Base-by-base conservation (phyloP, 2,888 invertebrate genomes). In the Perizoma flavofasciatum region DNA sequence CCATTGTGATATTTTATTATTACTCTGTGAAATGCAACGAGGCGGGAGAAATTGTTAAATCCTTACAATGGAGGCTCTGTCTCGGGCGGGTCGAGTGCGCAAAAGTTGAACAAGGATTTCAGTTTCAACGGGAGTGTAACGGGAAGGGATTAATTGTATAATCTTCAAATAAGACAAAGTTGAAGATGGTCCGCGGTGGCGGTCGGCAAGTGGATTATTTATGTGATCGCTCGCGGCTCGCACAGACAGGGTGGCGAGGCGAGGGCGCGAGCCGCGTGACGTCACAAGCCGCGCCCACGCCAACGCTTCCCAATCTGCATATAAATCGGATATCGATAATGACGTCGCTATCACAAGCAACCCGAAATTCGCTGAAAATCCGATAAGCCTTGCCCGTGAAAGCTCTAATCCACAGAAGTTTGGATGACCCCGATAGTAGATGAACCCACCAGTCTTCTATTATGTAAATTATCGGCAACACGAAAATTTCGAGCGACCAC, bases 281-380 rank as follows among this genome's bases (percentile, higher is more conserved):
- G 80, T 78, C 82, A 79, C 69, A 66, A 65, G 70, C 68, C 75
- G 69, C 77, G 61, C 73, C 77, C 78, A 71, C 72, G 69, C 72
- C 70, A 68, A 72, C 80, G 81, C 84, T 88, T 83, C 72, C 73
- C 81, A 88, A 92, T 92, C 90, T 92, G 89, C 92, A 92, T 92
- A 91, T 92, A 92, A 91, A 92, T 92, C 89, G 92, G 87, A 88
- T 90, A 88, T 86, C 88, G 87, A 89, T 91, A 90, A 91, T 91
- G 88, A 89, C 86, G 85, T 86, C 85, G 84, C 86, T 81, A 86
- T 87, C 86, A 85, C 84, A 86, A 89, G 88, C 84, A 86, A 84
- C 81, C 88, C 85, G 77, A 89, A 91, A 87, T 89, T 88, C 89
- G 84, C 85, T 88, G 87, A 82, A 88, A 90, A 90, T 88, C 88